Evolutionary conservation across 2,888 invertebrate species (phyloP).

Genomic region (Pomacea canaliculata): DNA sequence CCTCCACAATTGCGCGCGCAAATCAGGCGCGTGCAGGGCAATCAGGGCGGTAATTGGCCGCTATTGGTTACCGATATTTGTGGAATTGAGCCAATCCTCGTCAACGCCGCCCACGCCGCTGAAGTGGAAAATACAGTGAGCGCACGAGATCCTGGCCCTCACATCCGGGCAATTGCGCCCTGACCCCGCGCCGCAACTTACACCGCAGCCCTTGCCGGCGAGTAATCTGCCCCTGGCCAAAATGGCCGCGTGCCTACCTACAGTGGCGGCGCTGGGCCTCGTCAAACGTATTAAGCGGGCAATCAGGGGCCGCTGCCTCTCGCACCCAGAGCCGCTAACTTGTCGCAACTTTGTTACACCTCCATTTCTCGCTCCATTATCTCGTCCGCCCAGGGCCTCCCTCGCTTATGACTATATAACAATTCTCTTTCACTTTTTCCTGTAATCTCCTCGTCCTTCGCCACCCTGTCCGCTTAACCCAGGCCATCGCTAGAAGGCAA

Average conservation of each 20-base stretch:
- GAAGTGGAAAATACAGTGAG: constrained; percentile 36
- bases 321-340: constrained; percentile 25
- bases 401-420: constrained; percentile 32
- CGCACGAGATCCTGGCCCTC: constrained; percentile 25
- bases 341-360: constrained; percentile 36
- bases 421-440: constrained; percentile 26
- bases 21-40: constrained; percentile 26
- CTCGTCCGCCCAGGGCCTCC: constrained; percentile 18
- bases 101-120: constrained; percentile 27
- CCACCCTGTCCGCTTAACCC: constrained; percentile 20
- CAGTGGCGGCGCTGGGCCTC: constrained; percentile 20
- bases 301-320: constrained; percentile 19
- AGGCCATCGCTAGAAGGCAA: constrained; percentile 22
- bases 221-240: constrained; percentile 22
- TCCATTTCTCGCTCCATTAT: constrained; percentile 40
- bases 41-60: constrained; percentile 37
- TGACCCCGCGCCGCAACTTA: constrained; percentile 28
- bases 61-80: constrained; percentile 41
- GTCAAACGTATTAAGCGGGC: constrained; percentile 26
- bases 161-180: constrained; percentile 36
- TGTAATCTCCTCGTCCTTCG: constrained; percentile 11
- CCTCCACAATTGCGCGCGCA: constrained; percentile 23
- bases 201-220: constrained; percentile 9
- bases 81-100: constrained; percentile 32
- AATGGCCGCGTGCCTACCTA: constrained; percentile 19